A percentile compares a stretch with the other conserved stretches of the same genome.
phyloP scores from a whole-genome alignment of 1,140 invertebrate species.

The Mizuhopecten yessoensis region DNA sequence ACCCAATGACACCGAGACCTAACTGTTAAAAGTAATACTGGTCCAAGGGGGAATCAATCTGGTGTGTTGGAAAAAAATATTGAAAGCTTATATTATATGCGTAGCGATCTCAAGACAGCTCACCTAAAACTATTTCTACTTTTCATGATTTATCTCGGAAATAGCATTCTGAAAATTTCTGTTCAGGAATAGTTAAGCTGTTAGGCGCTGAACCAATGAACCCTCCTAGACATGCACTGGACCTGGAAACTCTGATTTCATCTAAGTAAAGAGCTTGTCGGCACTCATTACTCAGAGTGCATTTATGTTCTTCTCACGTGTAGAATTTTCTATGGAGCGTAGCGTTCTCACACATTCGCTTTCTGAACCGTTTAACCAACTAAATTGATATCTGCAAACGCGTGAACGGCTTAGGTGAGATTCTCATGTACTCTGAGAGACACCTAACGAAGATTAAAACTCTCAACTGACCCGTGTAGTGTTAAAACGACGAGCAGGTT shows the following conservation, averaged over 20 bases:
- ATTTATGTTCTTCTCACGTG: not conserved
- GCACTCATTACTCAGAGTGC: not conserved
- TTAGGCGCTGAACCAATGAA: too few relatives aligned
- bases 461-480: not conserved
- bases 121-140: too few relatives aligned
- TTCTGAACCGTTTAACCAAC: not conserved
- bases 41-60: too few relatives aligned
- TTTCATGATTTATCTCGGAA: too few relatives aligned
- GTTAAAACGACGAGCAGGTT: not conserved
- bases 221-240: not conserved
- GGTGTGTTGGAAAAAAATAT: too few relatives aligned
- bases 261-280: not conserved
- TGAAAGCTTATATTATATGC: too few relatives aligned
- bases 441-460: not conserved
- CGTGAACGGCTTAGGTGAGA: not conserved
- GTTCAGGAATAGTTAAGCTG: too few relatives aligned
- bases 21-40: too few relatives aligned
- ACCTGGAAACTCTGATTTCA: not conserved
- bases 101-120: too few relatives aligned
- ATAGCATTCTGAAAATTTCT: too few relatives aligned
- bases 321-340: not conserved
- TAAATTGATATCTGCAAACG: not conserved
- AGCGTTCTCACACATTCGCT: not conserved
- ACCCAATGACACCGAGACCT: too few relatives aligned
- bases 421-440: not conserved